phyloP scores from a whole-genome alignment of 2,888 invertebrate species.

The Cacoxenus indagator region DNA sequence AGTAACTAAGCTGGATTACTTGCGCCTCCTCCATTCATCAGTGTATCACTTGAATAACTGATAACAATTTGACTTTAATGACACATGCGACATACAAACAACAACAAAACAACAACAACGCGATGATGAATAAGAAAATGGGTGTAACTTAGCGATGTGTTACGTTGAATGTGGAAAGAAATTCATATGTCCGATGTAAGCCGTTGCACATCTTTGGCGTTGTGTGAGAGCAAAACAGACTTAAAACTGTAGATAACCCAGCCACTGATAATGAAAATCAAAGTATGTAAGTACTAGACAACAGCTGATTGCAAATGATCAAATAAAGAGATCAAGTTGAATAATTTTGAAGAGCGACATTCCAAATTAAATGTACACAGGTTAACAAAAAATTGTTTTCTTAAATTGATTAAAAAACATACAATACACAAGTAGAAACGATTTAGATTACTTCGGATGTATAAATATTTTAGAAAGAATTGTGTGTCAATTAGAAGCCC shows the following conservation, averaged over 20 bases:
- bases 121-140: background rate
- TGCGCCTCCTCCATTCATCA: background rate
- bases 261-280: background rate
- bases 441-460: too few species aligned
- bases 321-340: background rate
- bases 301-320: background rate
- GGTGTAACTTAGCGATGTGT: background rate
- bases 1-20: background rate
- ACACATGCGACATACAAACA: background rate
- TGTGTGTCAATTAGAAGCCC: too few species aligned
- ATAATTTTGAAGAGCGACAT: too few species aligned
- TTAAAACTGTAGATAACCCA: background rate
- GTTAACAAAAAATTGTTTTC: too few species aligned
- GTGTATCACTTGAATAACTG: background rate
- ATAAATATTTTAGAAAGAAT: too few species aligned
- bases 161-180: background rate
- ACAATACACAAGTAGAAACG: too few species aligned
- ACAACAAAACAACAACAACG: background rate
- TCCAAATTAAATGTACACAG: too few species aligned
- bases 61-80: slow-evolving; percentile 8
- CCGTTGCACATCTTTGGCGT: background rate
- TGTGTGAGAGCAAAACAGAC: background rate
- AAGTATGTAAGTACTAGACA: too few species aligned
- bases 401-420: too few species aligned
- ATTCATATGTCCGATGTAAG: background rate